Evolutionary conservation across 2,888 invertebrate genomes (phyloP).

Genomic region (Hemithea aestivaria): DNA sequence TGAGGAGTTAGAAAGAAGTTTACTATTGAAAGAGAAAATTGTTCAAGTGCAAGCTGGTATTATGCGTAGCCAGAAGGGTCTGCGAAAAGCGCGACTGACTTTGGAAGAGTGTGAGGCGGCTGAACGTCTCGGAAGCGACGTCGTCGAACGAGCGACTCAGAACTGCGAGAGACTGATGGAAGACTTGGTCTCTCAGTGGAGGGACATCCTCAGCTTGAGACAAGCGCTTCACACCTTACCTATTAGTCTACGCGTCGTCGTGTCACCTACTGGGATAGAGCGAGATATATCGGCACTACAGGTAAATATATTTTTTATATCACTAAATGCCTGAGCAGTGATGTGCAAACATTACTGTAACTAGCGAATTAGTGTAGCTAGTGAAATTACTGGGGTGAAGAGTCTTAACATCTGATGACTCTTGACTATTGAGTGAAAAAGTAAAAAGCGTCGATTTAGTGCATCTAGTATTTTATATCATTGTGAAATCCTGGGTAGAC

Average conservation of each 20-base stretch:
- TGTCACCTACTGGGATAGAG: conserved; percentile 88
- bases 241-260: conserved; percentile 85
- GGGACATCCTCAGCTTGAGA: conserved; percentile 86
- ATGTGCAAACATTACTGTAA: no score
- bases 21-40: conserved; percentile 86
- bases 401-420: no score
- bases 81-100: conserved; percentile 80
- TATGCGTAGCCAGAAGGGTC: conserved; percentile 83
- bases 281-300: conserved; percentile 83
- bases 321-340: no score
- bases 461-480: no score
- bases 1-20: conserved; percentile 88
- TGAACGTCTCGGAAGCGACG: conserved; percentile 86
- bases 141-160: conserved; percentile 86
- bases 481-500: no score
- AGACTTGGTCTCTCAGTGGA: conserved; percentile 86
- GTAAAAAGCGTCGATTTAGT: no score
- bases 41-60: conserved; percentile 85
- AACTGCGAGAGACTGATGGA: conserved; percentile 85
- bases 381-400: no score
- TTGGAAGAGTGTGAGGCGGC: conserved; percentile 87
- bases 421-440: no score
- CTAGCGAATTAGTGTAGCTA: no score
- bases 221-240: conserved; percentile 89
- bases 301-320: no score